Base-by-base conservation (phyloP, 1,140 invertebrate genomes). In the Pomacea maculata region DNA sequence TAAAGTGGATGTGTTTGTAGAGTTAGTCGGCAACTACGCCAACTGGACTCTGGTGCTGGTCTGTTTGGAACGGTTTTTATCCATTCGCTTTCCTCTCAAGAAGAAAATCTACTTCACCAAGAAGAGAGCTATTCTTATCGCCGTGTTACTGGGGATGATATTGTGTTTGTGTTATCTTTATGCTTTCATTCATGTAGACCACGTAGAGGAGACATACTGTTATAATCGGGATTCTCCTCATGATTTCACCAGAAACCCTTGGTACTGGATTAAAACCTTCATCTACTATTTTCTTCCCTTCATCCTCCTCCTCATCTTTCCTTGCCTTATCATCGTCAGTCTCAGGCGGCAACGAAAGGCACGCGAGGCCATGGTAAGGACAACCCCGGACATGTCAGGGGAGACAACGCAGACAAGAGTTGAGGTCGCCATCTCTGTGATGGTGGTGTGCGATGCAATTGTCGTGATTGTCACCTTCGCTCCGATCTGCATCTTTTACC, bases 1-100 rank as follows among this genome's bases (percentile, higher is more conserved):
- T 34, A 19, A 29, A 45, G 3, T 1, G 45, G 45, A 12, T 52
- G 25, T 67, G n/a, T 54, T 75, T 73, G 54, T 54, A 6, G 52
- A 52, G 0, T 82, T 75, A 14, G 45, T 82, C 45, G 52, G 74
- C 52, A 64, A 57, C 19, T 72, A 80, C 61, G 79, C 88, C 29
- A 89, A 87, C 73, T 88, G 87, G 87, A 80, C 87, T 21, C 80
- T 88, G 2, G 87, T 87, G 15, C 75, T 84, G 45, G 85, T 89
- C 79, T 86, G 86, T 21, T 70, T 83, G 1, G 87, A 89, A 79
- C 72, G 88, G 11, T 89, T 87, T 67, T 77, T 87, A 3, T 84
- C 88, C 3, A 84, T 89, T 0, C 84, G 83, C 79, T 87, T 88
- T 57, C 88, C 88, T 0, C 76, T 89, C 4, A 80, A 83, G 68